Base-by-base conservation (phyloP, 2,797 vertebrate species). In the Spizella passerina region DNA sequence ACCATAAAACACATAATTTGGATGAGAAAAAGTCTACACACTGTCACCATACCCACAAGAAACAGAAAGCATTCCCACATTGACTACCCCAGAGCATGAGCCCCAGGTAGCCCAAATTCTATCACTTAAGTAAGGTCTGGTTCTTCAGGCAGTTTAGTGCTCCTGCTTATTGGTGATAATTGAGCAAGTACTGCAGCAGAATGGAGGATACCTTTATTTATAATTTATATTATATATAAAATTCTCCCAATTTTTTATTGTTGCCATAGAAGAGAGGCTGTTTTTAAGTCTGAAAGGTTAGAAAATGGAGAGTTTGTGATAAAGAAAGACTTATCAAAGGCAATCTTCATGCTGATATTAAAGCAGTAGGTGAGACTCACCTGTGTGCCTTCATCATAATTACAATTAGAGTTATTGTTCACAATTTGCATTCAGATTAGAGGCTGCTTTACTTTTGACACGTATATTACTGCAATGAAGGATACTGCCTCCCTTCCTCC, bases 41-140 rank as follows among this genome's bases (percentile, higher is more conserved):
- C 22, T n/a, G 5, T 26, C 19, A 56, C 36, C 68, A 83, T 12
- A 80, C 3, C 12, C 64, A 22, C 20, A 60, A n/a, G 65, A 69
- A 71, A 78, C 16, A 27, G 26, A 63, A 66, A 75, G 12, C 6
- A 30, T 68, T 75, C 56, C 36, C 0, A 0, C 0, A 0, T 26
- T 32, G 66, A 44, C 63, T 73, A 60, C 7, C 3, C 8, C 4
- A 18, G 16, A 49, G 50, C 29, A 88, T 13, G 4, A 80, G 57
- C 3, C 52, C 14, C n/a, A 56, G 3, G 3, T 6, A 77, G 29
- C 19, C 26, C 30, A 53, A 12, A 83, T 47, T 55, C 30, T 79
- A 14, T 21, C 16, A n/a, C n/a, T n/a, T n/a, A 27, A 76, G 55
- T 13, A 83, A 83, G 49, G 29, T 11, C 29, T 32, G 24, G 23